These are phyloP conservation scores for Potamarius usumacintae DNA, from an alignment of 2,113 vertebrate genomes.

Conservation along the genomic window DNA sequence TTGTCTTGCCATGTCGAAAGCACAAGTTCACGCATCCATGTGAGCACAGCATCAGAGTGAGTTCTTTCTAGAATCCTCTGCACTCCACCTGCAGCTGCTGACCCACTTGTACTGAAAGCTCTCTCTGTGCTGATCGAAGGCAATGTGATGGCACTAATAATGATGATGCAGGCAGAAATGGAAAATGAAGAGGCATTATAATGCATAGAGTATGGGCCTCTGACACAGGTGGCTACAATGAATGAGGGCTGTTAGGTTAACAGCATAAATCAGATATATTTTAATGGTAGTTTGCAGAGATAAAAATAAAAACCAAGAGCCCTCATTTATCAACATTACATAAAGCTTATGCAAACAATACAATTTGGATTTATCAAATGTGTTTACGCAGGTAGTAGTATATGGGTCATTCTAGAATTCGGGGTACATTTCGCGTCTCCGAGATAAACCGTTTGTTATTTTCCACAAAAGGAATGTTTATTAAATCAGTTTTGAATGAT, in stretches of 20 bases:
- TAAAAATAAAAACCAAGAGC: background rate
- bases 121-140: background rate
- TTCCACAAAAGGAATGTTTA: no score
- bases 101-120: slow-evolving; percentile 38
- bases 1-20: background rate
- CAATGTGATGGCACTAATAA: slow-evolving; percentile 28
- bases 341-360: background rate
- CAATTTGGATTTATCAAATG: background rate
- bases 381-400: background rate
- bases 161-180: slow-evolving; percentile 13
- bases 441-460: no score
- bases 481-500: no score
- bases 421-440: no score
- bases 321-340: background rate
- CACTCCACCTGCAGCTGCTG: slow-evolving; percentile 33
- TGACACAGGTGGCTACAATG: background rate
- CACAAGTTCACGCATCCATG: background rate
- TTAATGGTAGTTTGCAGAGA: background rate
- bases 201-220: background rate
- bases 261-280: background rate
- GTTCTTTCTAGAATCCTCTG: slow-evolving; percentile 37
- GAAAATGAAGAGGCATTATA: slow-evolving; percentile 10
- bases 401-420: no score
- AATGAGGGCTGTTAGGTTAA: background rate
- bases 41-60: background rate